Evolutionary conservation across 2,888 invertebrate genomes (phyloP), one percentile per base, ranked within the genome.

Genomic region (Pterostichus madidus): DNA sequence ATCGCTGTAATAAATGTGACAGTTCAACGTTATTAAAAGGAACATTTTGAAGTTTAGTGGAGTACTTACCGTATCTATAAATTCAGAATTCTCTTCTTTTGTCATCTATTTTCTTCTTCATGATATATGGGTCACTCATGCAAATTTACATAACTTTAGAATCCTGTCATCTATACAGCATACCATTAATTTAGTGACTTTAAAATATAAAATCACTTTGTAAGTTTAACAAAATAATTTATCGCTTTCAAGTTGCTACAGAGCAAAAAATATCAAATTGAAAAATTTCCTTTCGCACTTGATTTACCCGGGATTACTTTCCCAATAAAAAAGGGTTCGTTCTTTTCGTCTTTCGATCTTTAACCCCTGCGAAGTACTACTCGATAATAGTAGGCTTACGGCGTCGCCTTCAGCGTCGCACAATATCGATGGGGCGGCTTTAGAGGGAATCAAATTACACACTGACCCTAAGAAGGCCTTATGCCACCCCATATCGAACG

Each of bases 331-430:
- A 71, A 71, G 71, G 71, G 71, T 71, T 15, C 44, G 32, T 24
- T 24, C 31, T 52, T 31, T 64, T 32, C 31, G 75, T 52, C 35
- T 11, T 77, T 11, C 15, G 53, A 53, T 35, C 56, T 77, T 53
- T 56, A 7, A 56, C 39, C 39, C 39, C 6, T 17, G 13, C 10
- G 24, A 32, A 39, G 39, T 32, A 31, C 52, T 49, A 71, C 76
- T 39, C 32, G 76, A 76, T 76, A 76, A 76, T 76, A 76, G 53
- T 53, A 56, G 76, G 76, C 56, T 77, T 77, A 77, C 35, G 76
- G 8, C 52, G 13, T 11, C 35, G 53, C 15, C 35, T 31, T 6
- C 31, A 5, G n/a, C 35, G 61, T 35, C 64, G 35, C 35, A 35
- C 35, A 77, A 77, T 77, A 77, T 56, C 52, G 52, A 77, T 77